Evolutionary conservation across 1,140 invertebrate genomes (phyloP).

Genomic region (Heliothis subflexa): DNA sequence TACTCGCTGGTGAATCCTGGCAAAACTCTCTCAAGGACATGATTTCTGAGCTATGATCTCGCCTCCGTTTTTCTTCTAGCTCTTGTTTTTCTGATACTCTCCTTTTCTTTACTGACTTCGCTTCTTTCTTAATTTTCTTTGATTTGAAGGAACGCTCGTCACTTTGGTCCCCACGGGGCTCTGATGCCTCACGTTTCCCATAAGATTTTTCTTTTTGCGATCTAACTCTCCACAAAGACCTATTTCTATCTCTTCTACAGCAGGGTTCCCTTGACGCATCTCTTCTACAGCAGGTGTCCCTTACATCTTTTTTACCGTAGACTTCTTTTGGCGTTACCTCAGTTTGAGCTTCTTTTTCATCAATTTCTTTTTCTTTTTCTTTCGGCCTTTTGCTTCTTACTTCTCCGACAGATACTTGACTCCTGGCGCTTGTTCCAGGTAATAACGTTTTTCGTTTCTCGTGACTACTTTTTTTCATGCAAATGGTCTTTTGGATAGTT

Average conservation of each 20-base stretch:
- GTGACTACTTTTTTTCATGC: conserved; percentile 51
- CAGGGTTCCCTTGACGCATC: neutral
- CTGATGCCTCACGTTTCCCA: neutral
- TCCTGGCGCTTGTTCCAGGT: conserved; percentile 39
- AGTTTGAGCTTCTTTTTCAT: conserved; percentile 51
- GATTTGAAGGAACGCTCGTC: no score
- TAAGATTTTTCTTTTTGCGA: neutral
- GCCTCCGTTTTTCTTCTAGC: no score
- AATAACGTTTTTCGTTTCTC: conserved; percentile 49
- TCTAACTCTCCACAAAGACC: neutral
- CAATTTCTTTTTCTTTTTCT: neutral
- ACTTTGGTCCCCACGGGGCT: no score
- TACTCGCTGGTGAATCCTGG: no score
- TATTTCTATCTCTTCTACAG: neutral
- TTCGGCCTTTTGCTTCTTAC: conserved; percentile 50
- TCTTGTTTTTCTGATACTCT: no score
- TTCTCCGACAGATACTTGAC: conserved; percentile 59
- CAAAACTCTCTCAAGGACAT: no score
- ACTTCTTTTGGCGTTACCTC: neutral
- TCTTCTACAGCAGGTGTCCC: neutral
- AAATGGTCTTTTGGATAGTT: conserved; percentile 61
- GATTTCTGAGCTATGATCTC: no score
- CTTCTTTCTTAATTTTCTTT: neutral
- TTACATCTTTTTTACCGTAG: neutral
- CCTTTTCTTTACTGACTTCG: no score